phyloP scores from a whole-genome alignment of 2,113 vertebrate species.

The Eidolon helvum region DNA sequence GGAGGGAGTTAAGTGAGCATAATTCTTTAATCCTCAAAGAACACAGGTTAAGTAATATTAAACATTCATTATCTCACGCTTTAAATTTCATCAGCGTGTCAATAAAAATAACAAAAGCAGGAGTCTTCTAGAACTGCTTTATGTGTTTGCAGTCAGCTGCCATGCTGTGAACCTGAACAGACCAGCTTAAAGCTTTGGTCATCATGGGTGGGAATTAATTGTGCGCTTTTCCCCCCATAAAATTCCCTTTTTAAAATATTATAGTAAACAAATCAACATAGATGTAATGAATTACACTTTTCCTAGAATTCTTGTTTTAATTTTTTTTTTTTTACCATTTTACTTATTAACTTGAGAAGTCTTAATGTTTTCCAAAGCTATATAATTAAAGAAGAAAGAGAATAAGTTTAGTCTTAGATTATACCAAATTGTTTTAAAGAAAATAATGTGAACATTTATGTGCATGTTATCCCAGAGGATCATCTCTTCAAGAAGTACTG shows the following conservation, averaged over 20 bases:
- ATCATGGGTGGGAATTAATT: not conserved
- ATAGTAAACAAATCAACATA: not conserved
- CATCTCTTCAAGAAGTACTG: not conserved
- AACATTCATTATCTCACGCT: not conserved
- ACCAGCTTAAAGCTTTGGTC: not conserved
- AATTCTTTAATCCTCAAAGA: not conserved
- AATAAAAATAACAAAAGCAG: not conserved
- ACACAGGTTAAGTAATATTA: not conserved
- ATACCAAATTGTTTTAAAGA: not conserved
- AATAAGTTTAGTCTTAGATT: conserved; percentile 21
- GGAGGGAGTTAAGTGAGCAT: not conserved
- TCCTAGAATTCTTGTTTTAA: not conserved
- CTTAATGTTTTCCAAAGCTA: not conserved
- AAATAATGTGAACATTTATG: not conserved
- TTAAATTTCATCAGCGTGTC: conserved; percentile 17
- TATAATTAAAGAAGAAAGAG: not conserved
- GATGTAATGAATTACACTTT: not conserved
- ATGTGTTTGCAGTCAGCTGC: not conserved
- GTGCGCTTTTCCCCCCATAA: not conserved
- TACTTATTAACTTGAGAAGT: conserved; percentile 13
- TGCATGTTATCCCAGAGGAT: not conserved
- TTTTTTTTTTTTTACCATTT: not conserved
- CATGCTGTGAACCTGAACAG: not conserved
- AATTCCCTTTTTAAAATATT: not conserved
- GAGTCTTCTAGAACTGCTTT: not conserved